A percentile compares a stretch with the other conserved stretches of the same genome.
Evolutionary conservation across 1,140 invertebrate genomes (phyloP).

Genomic region (Lepidurus packardi): DNA sequence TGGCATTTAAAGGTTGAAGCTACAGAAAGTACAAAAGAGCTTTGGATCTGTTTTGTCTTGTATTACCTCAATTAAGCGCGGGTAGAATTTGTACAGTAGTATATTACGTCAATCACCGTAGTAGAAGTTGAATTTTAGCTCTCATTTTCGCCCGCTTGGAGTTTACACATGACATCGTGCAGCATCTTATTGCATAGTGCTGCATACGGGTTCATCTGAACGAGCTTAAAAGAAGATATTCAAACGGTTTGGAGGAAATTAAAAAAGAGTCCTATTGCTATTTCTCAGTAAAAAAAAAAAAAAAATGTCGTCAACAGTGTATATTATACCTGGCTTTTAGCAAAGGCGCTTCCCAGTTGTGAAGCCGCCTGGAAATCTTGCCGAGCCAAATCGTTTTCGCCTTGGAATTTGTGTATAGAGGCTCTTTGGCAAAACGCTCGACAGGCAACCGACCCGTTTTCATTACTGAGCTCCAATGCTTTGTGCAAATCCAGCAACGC

Average conservation of each 20-base stretch:
- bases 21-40: not conserved
- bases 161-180: constrained; percentile 50
- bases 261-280: constrained; percentile 45
- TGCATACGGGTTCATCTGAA: constrained; percentile 75
- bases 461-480: constrained; percentile 62
- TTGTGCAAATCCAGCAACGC: constrained; percentile 67
- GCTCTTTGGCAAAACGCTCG: constrained; percentile 76
- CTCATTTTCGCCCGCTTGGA: not conserved
- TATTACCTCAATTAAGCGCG: too few species aligned
- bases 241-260: constrained; percentile 40
- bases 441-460: constrained; percentile 56
- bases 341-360: constrained; percentile 68
- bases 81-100: not conserved
- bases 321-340: constrained; percentile 61
- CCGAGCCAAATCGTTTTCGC: constrained; percentile 56
- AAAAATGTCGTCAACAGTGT: not conserved
- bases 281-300: constrained; percentile 35
- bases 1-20: not conserved
- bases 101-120: not conserved
- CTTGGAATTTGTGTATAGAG: constrained; percentile 58
- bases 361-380: constrained; percentile 68
- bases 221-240: constrained; percentile 52
- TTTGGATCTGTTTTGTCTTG: too few species aligned
- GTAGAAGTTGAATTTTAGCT: not conserved
- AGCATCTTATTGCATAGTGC: constrained; percentile 91